A percentile compares a stretch with the other conserved stretches of the same genome.
These are phyloP conservation scores for Athene cunicularia DNA, from an alignment of 2,113 vertebrate genomes.

Conservation along the genomic window DNA sequence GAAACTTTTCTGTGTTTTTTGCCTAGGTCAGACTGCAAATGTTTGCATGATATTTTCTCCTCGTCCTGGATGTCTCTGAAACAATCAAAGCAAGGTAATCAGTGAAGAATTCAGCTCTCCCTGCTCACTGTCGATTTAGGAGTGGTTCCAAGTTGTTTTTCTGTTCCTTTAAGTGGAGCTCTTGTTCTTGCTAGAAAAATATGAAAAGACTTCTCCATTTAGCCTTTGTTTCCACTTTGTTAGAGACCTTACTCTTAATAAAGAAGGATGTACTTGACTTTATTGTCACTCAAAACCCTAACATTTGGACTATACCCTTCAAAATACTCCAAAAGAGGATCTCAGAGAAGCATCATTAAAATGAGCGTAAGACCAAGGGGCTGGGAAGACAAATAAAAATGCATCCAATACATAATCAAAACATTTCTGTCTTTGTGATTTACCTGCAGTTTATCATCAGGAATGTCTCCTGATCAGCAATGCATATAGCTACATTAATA, in stretches of 20 bases:
- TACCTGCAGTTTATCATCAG: conserved; percentile 22
- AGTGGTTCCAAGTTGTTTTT: not conserved
- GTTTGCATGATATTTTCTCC: not conserved
- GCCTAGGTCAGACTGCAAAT: not conserved
- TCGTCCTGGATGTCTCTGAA: not conserved
- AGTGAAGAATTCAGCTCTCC: not conserved
- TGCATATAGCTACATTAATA: conserved; percentile 3
- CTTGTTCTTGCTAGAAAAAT: not conserved
- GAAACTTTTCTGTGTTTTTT: not conserved
- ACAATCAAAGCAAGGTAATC: not conserved
- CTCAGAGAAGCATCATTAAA: not conserved
- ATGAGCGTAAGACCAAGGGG: not conserved
- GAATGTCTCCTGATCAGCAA: not conserved
- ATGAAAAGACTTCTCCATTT: not conserved
- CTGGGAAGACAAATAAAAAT: not conserved
- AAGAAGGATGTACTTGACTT: not conserved
- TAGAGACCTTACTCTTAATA: not conserved
- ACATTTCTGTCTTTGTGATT: not conserved
- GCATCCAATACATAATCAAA: conserved; percentile 9
- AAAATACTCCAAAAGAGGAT: not conserved
- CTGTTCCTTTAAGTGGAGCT: not conserved
- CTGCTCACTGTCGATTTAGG: not conserved
- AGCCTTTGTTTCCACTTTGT: not conserved
- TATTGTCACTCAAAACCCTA: not conserved
- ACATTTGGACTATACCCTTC: not conserved